Evolutionary conservation across 2,888 invertebrate species (phyloP), one percentile per base, ranked within the genome.

Genomic region (Dermolepida albohirtum): DNA sequence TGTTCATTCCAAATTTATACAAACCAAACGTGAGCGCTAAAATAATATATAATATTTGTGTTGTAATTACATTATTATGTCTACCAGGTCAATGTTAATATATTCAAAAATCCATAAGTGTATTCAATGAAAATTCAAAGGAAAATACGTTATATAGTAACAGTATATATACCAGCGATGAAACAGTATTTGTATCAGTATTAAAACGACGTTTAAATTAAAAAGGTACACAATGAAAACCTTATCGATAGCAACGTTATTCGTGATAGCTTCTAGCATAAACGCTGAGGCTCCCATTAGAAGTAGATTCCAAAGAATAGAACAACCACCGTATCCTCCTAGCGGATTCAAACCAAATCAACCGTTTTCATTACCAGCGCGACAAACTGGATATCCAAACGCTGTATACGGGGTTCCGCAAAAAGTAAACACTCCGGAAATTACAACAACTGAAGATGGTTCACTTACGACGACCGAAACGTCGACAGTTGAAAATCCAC

Each of bases 391-490:
- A 16, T 47, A 47, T 11, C 66, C 63, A 27, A 66, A 50, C 14
- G 57, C 54, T 0, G 47, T 57, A 14, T 66, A 66, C 12, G 55
- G 66, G 14, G 50, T 51, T 6, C 67, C 64, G 1, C 81, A 83
- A 8, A 81, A 84, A 64, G 71, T 34, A 1, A 34, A 74, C 0
- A 72, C 76, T 12, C 84, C 84, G 0, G 79, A 82, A 64, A 84
- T 84, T 71, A 86, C 85, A 69, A 83, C 82, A 17, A 84, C 84
- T 63, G 83, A 81, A 5, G 70, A 67, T 34, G 59, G 44, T 14
- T 7, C 16, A 1, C 5, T 44, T 12, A 47, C 70, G 0, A 70
- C 73, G 5, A 72, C 73, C 29, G 66, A 66, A 16, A 59, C 70
- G 12, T 62, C 71, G 10, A 72, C 71, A 4, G 73, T 71, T 27